Base-by-base conservation (phyloP, 1,140 invertebrate species). In the Cheumatopsyche charites region DNA sequence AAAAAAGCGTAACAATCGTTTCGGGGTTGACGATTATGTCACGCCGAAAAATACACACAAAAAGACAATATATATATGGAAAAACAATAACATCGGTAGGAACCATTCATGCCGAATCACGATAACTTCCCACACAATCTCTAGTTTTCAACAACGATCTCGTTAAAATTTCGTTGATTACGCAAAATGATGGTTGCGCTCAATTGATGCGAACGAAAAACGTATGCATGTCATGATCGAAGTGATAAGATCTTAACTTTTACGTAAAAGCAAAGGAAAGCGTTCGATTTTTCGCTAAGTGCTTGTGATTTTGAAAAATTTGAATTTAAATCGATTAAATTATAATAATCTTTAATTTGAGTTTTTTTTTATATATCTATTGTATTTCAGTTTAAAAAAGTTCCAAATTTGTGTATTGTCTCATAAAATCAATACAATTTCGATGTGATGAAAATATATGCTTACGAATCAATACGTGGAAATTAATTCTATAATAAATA, bases 91-190 rank as follows among this genome's bases (percentile, higher is more conserved):
- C 19, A 55, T 55, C 11, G 15, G 17, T 23, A 36, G 3, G 29
- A 36, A 36, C 29, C 29, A 36, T 36, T 36, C 29, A 36, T 25
- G 55, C 23, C 3, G 17, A 25, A 12, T 47, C 41, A 15, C 3
- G 13, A 15, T 3, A 47, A 58, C 25, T 58, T 58, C 55, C 55
- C 55, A 58, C 55, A 26, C 55, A 58, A 58, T 58, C 21, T 11
- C 55, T 58, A 19, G 23, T 25, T 52, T 55, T 55, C 29, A 9
- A 55, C 49, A 55, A 55, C 19, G 21, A 58, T 25, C 21, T 58
- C 21, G 55, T 58, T 58, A 58, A 58, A 58, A 58, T 25, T 58
- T 58, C 55, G 55, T 21, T 58, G 19, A 58, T 58, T 58, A 26
- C 55, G 55, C 21, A 25, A 58, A n/a, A 58, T 12, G 21, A 25